phyloP scores from a whole-genome alignment of 2,888 invertebrate genomes.

The Serrognathus titanus region DNA sequence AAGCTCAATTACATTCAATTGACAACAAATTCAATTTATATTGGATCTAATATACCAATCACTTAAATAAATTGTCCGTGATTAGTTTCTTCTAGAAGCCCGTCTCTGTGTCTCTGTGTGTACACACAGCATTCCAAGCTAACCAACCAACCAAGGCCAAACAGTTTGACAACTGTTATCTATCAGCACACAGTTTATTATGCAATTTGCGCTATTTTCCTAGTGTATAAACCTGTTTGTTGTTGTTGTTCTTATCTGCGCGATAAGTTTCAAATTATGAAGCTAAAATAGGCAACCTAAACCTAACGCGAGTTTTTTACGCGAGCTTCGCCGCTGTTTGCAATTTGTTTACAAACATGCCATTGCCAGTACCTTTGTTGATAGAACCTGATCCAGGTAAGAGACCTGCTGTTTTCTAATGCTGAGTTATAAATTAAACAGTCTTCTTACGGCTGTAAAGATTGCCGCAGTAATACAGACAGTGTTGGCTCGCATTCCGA shows the following conservation, averaged over 20 bases:
- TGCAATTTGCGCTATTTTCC: background rate
- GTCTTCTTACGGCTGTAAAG: constrained; percentile 27
- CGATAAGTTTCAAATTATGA: background rate
- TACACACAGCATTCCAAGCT: too few species aligned
- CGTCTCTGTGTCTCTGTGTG: too few species aligned
- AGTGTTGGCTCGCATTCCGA: constrained; percentile 63
- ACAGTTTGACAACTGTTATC: too few species aligned
- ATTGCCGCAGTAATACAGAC: constrained; percentile 54
- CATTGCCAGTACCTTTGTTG: constrained; percentile 22
- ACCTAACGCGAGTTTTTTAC: background rate
- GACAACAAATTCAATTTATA: too few species aligned
- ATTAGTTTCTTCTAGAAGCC: too few species aligned
- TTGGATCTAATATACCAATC: too few species aligned
- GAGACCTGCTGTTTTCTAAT: constrained; percentile 5
- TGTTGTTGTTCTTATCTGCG: too few species aligned
- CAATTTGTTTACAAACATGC: constrained; percentile 19
- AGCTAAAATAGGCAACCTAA: background rate
- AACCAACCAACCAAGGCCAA: too few species aligned
- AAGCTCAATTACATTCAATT: too few species aligned
- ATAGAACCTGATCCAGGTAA: constrained; percentile 28
- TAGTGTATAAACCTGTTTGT: too few species aligned
- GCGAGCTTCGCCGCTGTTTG: background rate
- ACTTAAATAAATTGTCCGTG: too few species aligned
- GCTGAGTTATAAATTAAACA: constrained; percentile 7
- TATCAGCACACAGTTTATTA: background rate